A percentile compares a stretch with the other conserved stretches of the same genome.
Evolutionary conservation across 2,797 vertebrate genomes (phyloP).

Genomic region (Gallinago solitaria): DNA sequence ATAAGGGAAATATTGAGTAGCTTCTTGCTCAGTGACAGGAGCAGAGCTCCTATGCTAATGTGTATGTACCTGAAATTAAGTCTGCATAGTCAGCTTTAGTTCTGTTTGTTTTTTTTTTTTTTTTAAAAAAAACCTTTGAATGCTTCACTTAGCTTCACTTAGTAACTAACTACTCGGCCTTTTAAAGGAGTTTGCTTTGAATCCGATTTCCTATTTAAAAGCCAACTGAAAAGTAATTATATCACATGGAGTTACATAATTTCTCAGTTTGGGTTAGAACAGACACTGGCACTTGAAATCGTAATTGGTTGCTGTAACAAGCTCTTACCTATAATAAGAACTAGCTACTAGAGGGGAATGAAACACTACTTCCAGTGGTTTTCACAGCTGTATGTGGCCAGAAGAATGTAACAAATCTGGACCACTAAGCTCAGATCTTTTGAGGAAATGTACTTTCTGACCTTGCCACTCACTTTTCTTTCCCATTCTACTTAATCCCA

Average conservation of each 20-base stretch:
- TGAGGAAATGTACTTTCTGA: not conserved
- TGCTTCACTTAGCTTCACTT: not conserved
- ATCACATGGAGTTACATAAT: not conserved
- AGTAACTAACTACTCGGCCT: not conserved
- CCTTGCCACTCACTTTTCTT: not conserved
- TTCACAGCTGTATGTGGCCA: not conserved
- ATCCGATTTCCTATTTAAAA: not conserved
- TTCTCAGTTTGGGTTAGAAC: not conserved
- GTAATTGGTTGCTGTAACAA: not conserved
- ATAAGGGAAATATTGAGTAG: not conserved
- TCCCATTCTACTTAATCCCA: not conserved
- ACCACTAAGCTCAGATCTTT: not conserved
- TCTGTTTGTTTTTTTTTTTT: not conserved
- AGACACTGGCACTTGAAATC: not conserved
- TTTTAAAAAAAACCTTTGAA: not conserved
- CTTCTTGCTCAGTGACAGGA: not conserved
- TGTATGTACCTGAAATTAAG: not conserved
- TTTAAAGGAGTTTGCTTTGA: slow-evolving; percentile 1
- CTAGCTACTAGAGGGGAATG: not conserved
- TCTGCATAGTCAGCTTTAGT: not conserved
- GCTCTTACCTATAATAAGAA: not conserved
- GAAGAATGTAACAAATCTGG: not conserved
- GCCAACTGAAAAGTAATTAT: not conserved
- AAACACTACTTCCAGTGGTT: not conserved
- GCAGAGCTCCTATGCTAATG: not conserved